Evolutionary conservation across 2,888 invertebrate genomes (phyloP).

Genomic region (Platynereis dumerilii): DNA sequence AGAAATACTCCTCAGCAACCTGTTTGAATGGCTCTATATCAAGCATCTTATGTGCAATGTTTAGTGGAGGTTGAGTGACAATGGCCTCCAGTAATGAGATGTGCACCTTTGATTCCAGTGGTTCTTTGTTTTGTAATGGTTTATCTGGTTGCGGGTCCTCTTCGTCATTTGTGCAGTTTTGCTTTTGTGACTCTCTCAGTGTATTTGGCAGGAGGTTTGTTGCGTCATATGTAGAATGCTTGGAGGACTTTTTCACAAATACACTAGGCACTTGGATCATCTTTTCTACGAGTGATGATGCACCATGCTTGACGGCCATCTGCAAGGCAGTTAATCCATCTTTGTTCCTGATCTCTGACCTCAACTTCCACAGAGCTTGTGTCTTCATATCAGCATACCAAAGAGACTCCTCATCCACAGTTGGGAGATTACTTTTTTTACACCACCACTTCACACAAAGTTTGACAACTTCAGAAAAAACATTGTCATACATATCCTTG

Average conservation of each 20-base stretch:
- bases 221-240: neutral
- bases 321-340: constrained; percentile 44
- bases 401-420: constrained; percentile 38
- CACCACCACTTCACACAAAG: constrained; percentile 47
- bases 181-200: neutral
- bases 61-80: neutral
- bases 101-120: too few species aligned
- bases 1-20: too few species aligned
- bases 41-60: neutral
- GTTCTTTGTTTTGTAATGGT: too few species aligned
- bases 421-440: constrained; percentile 35
- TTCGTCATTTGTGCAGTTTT: too few species aligned
- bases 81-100: neutral
- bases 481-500: constrained; percentile 35
- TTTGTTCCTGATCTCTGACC: constrained; percentile 43
- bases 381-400: constrained; percentile 33
- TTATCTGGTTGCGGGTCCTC: too few species aligned
- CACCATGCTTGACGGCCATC: constrained; percentile 45
- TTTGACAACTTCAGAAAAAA: constrained; percentile 41
- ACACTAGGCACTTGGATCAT: constrained; percentile 41
- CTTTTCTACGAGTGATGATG: constrained; percentile 41
- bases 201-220: neutral
- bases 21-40: too few species aligned
- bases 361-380: constrained; percentile 33
- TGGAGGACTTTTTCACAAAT: neutral